These are phyloP conservation scores for Poecilobothrus nobilitatus DNA, from an alignment of 2,888 invertebrate species.

Conservation along the genomic window DNA sequence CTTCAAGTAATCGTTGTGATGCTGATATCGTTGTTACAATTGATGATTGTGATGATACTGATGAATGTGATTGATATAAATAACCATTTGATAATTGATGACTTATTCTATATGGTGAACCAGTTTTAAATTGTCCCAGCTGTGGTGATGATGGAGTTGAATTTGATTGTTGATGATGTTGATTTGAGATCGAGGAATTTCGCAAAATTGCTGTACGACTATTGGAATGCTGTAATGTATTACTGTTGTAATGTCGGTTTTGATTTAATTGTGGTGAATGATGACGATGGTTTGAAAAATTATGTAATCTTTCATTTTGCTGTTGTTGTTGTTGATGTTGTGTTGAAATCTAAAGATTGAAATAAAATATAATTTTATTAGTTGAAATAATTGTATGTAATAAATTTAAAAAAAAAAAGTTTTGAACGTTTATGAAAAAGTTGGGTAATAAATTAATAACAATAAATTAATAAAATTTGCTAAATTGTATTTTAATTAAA, in stretches of 20 bases:
- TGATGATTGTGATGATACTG: slow-evolving; percentile 30
- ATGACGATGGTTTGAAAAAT: neutral
- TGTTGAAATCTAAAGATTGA: neutral
- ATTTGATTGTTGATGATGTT: slow-evolving; percentile 18
- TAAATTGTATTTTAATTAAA: no score
- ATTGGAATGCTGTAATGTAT: slow-evolving; percentile 1
- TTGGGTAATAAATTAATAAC: no score
- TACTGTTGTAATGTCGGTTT: neutral
- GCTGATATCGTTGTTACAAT: slow-evolving; percentile 27
- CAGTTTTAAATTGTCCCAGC: neutral
- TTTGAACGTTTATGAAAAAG: no score
- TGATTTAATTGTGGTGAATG: slow-evolving; percentile 2
- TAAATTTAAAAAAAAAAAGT: no score
- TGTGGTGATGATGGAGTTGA: slow-evolving; percentile 24
- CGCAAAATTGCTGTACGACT: neutral
- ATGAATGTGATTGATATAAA: slow-evolving; percentile 43
- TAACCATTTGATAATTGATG: slow-evolving; percentile 27
- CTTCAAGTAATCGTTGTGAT: slow-evolving; percentile 56
- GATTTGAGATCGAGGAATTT: neutral
- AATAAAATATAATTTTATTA: no score
- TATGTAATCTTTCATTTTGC: neutral
- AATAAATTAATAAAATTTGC: no score
- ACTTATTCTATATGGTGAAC: slow-evolving; percentile 15
- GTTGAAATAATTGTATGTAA: no score
- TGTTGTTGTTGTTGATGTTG: neutral